Evolutionary conservation across 2,888 invertebrate species (phyloP).

Genomic region (Caenorhabditis sp.): DNA sequence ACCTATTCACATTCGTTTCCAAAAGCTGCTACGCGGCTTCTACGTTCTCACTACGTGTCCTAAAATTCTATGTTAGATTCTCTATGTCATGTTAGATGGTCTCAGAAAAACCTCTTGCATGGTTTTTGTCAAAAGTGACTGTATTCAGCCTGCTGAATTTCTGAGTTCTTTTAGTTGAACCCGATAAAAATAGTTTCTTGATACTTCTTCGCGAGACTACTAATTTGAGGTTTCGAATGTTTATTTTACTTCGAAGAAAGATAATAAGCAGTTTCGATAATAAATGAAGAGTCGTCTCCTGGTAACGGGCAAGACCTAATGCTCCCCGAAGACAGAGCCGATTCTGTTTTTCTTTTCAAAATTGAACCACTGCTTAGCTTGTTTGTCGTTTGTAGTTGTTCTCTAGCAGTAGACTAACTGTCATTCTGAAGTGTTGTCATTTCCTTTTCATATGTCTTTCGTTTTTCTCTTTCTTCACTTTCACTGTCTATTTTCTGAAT

Average conservation of each 20-base stretch:
- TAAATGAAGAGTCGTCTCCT: constrained; percentile 8
- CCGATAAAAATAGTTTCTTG: too few species aligned
- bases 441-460: neutral
- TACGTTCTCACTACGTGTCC: neutral
- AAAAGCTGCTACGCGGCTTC: constrained; percentile 4
- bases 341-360: neutral
- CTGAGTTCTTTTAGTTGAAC: too few species aligned
- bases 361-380: too few species aligned
- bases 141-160: too few species aligned
- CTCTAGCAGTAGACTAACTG: too few species aligned
- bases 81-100: too few species aligned
- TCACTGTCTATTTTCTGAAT: neutral
- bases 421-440: too few species aligned
- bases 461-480: neutral
- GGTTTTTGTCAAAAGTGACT: too few species aligned
- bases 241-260: neutral
- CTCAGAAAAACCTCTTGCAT: too few species aligned
- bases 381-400: too few species aligned
- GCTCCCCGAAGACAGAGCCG: neutral
- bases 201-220: neutral
- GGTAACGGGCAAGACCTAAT: constrained; percentile 11
- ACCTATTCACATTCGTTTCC: constrained; percentile 35
- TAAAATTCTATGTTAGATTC: too few species aligned
- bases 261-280: constrained; percentile 16
- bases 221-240: neutral